phyloP scores from a whole-genome alignment of 2,888 invertebrate species.

The Phlogophora meticulosa region DNA sequence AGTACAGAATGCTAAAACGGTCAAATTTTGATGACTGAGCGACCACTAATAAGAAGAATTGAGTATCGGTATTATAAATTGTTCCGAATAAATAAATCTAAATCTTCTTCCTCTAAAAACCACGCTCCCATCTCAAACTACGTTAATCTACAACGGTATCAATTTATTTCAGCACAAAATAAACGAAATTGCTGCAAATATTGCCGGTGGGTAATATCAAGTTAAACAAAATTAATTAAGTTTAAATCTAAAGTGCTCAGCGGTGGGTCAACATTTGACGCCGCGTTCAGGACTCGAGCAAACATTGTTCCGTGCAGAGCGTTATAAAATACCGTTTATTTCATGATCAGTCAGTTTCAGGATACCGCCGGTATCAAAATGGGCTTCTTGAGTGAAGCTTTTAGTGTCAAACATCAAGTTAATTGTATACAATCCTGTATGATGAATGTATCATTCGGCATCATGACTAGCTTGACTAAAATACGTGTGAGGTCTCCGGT shows the following conservation, averaged over 20 bases:
- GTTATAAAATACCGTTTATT: slow-evolving; percentile 54
- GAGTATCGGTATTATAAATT: no score
- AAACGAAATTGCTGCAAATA: slow-evolving; percentile 41
- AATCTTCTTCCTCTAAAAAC: background rate
- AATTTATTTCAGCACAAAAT: slow-evolving; percentile 42
- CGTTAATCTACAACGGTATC: background rate
- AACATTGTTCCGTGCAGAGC: slow-evolving; percentile 51
- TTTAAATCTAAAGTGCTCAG: slow-evolving; percentile 63
- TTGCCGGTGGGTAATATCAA: slow-evolving; percentile 55
- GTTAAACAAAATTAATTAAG: slow-evolving; percentile 65
- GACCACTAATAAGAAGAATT: no score
- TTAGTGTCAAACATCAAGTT: background rate
- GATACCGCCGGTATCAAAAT: background rate
- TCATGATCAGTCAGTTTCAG: slow-evolving; percentile 32
- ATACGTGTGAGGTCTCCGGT: no score
- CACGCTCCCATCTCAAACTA: background rate
- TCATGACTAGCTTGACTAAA: no score
- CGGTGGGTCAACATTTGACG: slow-evolving; percentile 60
- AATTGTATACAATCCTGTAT: no score
- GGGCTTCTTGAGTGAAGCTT: background rate
- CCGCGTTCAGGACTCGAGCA: slow-evolving; percentile 40
- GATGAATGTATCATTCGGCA: no score
- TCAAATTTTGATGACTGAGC: no score
- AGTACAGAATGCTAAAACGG: no score
- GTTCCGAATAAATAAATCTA: background rate